These are phyloP conservation scores for Vidua chalybeata DNA, from an alignment of 2,113 vertebrate species.

Conservation along the genomic window DNA sequence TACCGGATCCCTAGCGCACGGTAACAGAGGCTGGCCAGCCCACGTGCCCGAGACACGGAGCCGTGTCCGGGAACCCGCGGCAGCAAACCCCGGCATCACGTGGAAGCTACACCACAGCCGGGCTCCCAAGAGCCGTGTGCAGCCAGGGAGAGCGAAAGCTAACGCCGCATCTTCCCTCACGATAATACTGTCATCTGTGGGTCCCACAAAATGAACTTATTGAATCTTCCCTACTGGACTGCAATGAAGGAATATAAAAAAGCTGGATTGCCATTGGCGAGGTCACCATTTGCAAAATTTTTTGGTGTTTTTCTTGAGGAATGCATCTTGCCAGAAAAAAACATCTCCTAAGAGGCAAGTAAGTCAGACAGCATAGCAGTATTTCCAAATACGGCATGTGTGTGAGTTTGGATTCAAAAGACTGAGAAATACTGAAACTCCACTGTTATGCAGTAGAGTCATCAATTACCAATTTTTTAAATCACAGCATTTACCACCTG, in stretches of 20 bases:
- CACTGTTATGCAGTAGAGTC: not conserved
- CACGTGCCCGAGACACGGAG: too few relatives aligned
- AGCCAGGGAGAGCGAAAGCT: too few relatives aligned
- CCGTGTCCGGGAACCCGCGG: too few relatives aligned
- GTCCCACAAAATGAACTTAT: not conserved
- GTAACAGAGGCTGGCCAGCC: too few relatives aligned
- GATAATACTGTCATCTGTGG: not conserved
- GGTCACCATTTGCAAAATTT: not conserved
- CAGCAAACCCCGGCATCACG: too few relatives aligned
- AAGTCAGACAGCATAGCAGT: not conserved
- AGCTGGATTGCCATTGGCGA: not conserved
- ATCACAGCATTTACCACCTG: not conserved
- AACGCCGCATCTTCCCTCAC: not conserved
- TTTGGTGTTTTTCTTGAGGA: not conserved
- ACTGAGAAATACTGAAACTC: not conserved
- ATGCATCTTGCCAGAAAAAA: not conserved
- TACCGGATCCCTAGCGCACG: too few relatives aligned
- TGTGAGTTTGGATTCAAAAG: not conserved
- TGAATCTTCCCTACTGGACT: not conserved
- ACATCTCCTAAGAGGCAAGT: not conserved
- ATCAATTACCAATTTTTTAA: not conserved
- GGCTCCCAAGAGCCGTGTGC: too few relatives aligned
- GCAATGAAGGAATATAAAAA: not conserved
- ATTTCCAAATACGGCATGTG: not conserved
- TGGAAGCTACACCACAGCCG: too few relatives aligned